These are phyloP conservation scores for Zeus faber DNA, from an alignment of 2,113 vertebrate genomes.

Conservation along the genomic window DNA sequence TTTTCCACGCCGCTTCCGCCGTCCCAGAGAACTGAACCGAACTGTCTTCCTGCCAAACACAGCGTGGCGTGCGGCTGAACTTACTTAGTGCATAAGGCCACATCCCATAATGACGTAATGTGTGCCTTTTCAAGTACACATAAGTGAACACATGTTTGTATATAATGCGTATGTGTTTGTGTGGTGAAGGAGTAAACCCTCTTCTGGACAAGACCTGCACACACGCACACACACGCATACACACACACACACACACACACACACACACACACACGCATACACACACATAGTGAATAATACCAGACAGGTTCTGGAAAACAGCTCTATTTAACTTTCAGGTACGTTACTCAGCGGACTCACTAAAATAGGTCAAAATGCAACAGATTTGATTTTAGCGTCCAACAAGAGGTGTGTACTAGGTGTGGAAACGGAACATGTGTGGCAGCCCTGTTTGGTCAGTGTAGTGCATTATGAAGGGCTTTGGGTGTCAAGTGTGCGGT, in stretches of 20 bases:
- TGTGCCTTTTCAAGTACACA: conserved; percentile 55
- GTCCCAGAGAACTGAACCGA: conserved; percentile 44
- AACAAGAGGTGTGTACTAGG: conserved; percentile 61
- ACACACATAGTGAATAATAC: conserved; percentile 29
- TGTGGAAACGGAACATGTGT: conserved; percentile 59
- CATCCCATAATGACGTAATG: conserved; percentile 33
- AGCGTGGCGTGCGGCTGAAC: conserved; percentile 62
- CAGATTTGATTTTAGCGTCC: conserved; percentile 46
- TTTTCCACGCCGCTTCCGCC: conserved; percentile 64
- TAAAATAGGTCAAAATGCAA: conserved; percentile 55
- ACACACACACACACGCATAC: conserved; percentile 3
- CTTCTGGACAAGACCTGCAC: background rate
- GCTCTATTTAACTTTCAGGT: conserved; percentile 68
- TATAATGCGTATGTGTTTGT: conserved; percentile 43
- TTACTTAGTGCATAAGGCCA: conserved; percentile 44
- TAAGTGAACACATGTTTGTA: conserved; percentile 42
- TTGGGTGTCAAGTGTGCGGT: conserved; percentile 53
- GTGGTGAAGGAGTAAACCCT: conserved; percentile 34
- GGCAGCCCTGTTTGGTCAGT: conserved; percentile 59
- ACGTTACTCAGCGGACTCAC: conserved; percentile 63
- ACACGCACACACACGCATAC: background rate
- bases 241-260: conserved; percentile 3
- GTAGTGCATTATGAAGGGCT: conserved; percentile 63
- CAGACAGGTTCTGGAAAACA: conserved; percentile 31
- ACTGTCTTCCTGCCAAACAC: conserved; percentile 75